A percentile compares a stretch with the other conserved stretches of the same genome.
Evolutionary conservation across 2,888 invertebrate species (phyloP).

Genomic region (Atethmia centrago): DNA sequence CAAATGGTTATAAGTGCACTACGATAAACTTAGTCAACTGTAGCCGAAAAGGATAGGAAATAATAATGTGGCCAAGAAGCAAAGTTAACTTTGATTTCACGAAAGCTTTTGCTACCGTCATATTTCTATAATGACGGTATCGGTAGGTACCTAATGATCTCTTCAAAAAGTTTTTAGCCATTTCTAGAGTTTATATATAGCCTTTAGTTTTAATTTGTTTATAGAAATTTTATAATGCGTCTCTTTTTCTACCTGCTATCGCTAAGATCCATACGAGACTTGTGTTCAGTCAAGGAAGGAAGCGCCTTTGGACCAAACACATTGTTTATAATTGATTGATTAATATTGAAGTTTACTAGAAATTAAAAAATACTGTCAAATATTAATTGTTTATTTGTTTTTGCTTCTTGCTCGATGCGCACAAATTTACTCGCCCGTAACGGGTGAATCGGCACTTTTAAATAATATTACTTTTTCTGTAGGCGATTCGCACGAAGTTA

Average conservation of each 20-base stretch:
- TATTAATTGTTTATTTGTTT: no score
- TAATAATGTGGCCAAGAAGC: background rate
- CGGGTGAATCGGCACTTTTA: no score
- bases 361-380: no score
- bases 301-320: background rate
- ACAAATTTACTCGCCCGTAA: no score
- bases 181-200: background rate
- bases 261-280: background rate
- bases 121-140: background rate
- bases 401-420: no score
- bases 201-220: background rate
- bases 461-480: no score
- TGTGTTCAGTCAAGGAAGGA: background rate
- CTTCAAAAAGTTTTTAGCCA: background rate
- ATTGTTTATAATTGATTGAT: background rate
- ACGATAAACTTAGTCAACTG: background rate
- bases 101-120: background rate
- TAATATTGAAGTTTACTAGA: no score
- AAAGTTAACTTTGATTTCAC: background rate
- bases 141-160: background rate
- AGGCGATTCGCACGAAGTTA: no score
- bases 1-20: background rate
- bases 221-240: background rate
- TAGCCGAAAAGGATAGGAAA: background rate
- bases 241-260: background rate